A percentile compares a stretch with the other conserved stretches of the same genome.
phyloP scores from a whole-genome alignment of 2,888 invertebrate genomes.

The Philonicus albiceps region DNA sequence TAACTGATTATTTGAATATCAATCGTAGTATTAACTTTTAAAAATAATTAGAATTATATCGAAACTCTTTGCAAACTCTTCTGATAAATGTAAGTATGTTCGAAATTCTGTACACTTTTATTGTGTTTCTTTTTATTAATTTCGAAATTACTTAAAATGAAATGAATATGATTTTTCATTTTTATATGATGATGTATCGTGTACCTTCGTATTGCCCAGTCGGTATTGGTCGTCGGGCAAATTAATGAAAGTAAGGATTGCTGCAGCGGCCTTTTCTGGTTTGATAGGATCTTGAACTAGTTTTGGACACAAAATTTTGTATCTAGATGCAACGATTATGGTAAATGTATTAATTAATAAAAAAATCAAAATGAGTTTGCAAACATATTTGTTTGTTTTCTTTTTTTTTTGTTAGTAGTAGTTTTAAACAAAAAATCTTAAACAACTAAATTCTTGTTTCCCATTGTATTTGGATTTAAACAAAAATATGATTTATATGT shows the following conservation, averaged over 20 bases:
- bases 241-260: slow-evolving; percentile 82
- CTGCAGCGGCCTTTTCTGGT: slow-evolving; percentile 80
- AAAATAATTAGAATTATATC: background rate
- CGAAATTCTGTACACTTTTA: background rate
- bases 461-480: background rate
- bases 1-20: background rate
- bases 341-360: slow-evolving; percentile 10
- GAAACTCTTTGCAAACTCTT: background rate
- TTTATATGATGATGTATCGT: slow-evolving; percentile 49
- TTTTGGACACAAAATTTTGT: slow-evolving; percentile 97
- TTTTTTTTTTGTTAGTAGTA: slow-evolving; percentile 32
- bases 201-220: slow-evolving; percentile 96
- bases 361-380: slow-evolving; percentile 5
- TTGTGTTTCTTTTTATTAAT: background rate
- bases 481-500: background rate
- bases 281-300: slow-evolving; percentile 71
- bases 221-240: slow-evolving; percentile 94
- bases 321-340: slow-evolving; percentile 73
- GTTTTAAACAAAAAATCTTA: background rate
- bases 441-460: background rate
- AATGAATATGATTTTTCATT: slow-evolving; percentile 4
- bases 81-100: background rate
- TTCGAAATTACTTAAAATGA: background rate
- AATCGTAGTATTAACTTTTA: background rate
- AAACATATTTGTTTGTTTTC: slow-evolving; percentile 44